These are phyloP conservation scores for Eretmochelys imbricata DNA, from an alignment of 2,113 vertebrate species.

Conservation along the genomic window DNA sequence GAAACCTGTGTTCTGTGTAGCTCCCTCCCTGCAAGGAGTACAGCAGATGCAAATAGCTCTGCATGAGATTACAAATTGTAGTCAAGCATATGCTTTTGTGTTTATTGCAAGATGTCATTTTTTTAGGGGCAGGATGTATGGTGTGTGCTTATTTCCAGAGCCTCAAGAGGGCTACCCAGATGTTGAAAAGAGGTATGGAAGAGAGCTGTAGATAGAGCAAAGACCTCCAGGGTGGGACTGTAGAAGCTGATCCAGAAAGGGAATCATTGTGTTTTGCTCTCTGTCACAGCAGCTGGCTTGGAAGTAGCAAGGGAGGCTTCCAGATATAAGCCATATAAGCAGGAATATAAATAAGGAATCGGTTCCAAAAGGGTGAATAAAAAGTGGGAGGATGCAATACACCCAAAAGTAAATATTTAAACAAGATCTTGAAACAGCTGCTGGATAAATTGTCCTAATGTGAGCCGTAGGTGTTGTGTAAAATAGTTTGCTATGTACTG, in stretches of 20 bases:
- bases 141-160: constrained; percentile 41
- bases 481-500: background rate
- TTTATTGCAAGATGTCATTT: background rate
- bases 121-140: constrained; percentile 8
- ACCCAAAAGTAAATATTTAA: background rate
- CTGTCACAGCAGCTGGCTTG: constrained; percentile 46
- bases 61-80: constrained; percentile 41
- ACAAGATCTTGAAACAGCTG: constrained; percentile 19
- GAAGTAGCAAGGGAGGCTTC: constrained; percentile 34
- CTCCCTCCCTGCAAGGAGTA: constrained; percentile 22
- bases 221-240: constrained; percentile 1
- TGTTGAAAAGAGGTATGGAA: constrained; percentile 40
- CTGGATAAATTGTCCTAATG: background rate
- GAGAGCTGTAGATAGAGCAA: constrained; percentile 23
- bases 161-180: constrained; percentile 53
- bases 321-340: background rate
- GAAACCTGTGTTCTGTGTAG: constrained; percentile 29
- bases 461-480: background rate
- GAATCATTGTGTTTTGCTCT: constrained; percentile 49
- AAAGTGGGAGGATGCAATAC: background rate
- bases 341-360: constrained; percentile 12
- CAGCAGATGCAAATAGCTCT: constrained; percentile 38
- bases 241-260: constrained; percentile 34
- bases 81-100: constrained; percentile 17
- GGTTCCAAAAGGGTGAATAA: constrained; percentile 25